These are phyloP conservation scores for Castor canadensis DNA, from an alignment of 2,113 vertebrate genomes.

Conservation along the genomic window DNA sequence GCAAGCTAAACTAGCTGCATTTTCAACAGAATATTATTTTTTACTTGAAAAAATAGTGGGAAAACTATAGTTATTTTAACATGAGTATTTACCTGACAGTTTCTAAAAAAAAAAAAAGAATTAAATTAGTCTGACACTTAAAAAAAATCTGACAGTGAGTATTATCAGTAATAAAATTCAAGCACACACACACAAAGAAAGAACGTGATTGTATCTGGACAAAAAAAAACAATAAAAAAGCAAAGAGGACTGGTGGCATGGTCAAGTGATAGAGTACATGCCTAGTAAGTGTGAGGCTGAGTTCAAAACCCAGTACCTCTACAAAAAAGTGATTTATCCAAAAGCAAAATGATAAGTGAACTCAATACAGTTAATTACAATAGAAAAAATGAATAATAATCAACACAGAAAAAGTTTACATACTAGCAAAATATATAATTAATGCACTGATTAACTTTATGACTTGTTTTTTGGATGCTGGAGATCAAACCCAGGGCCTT, in stretches of 20 bases:
- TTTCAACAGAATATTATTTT: constrained; percentile 1
- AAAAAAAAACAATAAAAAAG: too few relatives aligned
- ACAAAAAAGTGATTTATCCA: constrained; percentile 9
- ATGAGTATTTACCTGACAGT: background rate
- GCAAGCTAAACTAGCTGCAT: constrained; percentile 46
- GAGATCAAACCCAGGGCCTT: background rate
- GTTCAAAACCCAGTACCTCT: too few relatives aligned
- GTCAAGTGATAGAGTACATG: too few relatives aligned
- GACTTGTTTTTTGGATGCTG: background rate
- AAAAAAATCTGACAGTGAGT: background rate
- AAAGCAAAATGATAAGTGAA: constrained; percentile 53
- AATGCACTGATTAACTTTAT: background rate
- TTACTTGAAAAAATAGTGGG: constrained; percentile 34
- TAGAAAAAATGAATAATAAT: constrained; percentile 42
- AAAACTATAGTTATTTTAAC: constrained; percentile 19
- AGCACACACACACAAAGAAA: background rate
- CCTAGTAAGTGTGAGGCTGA: too few relatives aligned
- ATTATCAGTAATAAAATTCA: background rate
- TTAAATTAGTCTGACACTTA: background rate
- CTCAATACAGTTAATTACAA: background rate
- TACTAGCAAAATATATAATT: constrained; percentile 2
- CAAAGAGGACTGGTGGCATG: too few relatives aligned
- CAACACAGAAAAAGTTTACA: background rate
- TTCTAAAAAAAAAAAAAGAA: constrained; percentile 31
- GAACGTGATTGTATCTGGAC: too few relatives aligned